Base-by-base conservation (phyloP, 1,140 invertebrate genomes). In the Drosophila ironensis region DNA sequence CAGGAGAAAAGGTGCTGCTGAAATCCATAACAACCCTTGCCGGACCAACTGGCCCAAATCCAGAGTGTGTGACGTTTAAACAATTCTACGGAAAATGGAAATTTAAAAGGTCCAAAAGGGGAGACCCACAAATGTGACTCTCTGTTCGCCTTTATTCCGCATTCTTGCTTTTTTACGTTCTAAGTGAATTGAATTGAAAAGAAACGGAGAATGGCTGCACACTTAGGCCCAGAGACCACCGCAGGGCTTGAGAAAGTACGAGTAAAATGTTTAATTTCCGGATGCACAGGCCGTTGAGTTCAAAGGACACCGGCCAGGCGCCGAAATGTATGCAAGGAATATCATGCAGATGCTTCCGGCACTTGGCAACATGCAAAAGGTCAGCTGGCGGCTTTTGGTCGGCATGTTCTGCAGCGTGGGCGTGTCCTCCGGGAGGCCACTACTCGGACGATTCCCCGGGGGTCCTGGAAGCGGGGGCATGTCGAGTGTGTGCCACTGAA, bases 291-390 rank as follows among this genome's bases (percentile, higher is more conserved):
- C 52, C 44, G 44, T 44, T 69, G 64, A 51, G 14, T 51, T 69
- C 37, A 47, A 61, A 38, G 41, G 14, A 14, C 6, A 7, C 33
- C 8, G 11, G 24, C 24, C 25, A 38, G 37, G 22, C 63, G 41
- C 44, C 63, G 42, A 57, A 57, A 57, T 69, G 64, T 57, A 59
- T 69, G 66, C 64, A 69, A 57, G 51, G 38, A 69, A 48, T 57
- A 69, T 57, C 66, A 48, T 69, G 64, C 66, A 69, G 51, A 69
- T 69, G 63, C 66, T 54, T 67, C 63, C 63, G 64, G 50, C 64
- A 54, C 61, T 54, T 47, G 64, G 25, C 61, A 45, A 66, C 61
- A 68, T 67, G 61, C 64, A 54, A 48, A 69, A 56, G 38, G 66
- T 63, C 56, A 25, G 30, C 14, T 11, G 33, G 33, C 7, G 33